phyloP scores from a whole-genome alignment of 2,113 vertebrate species.

The Columba livia region DNA sequence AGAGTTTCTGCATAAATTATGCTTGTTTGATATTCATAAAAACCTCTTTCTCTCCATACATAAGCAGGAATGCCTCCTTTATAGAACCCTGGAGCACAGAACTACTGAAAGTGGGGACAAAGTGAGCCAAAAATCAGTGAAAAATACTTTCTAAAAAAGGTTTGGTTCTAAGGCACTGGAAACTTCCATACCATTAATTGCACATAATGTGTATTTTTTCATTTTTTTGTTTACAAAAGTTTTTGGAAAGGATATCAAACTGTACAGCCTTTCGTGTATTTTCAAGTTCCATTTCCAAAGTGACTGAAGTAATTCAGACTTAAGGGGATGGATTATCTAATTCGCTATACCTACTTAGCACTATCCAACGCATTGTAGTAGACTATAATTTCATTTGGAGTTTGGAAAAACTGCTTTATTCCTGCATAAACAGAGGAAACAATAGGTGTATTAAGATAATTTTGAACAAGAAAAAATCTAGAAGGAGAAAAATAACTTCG shows the following conservation, averaged over 20 bases:
- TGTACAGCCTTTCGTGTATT: not conserved
- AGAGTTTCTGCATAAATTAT: slow-evolving; percentile 51
- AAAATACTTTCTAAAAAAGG: not conserved
- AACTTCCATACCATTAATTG: not conserved
- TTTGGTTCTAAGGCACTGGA: not conserved
- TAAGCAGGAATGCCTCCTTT: not conserved
- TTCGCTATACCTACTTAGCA: not conserved
- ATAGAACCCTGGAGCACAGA: not conserved
- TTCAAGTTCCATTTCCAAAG: not conserved
- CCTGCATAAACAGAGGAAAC: not conserved
- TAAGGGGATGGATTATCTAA: not conserved
- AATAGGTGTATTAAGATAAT: not conserved
- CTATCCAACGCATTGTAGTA: not conserved
- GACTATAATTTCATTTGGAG: not conserved
- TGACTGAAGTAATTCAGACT: not conserved
- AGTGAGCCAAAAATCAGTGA: not conserved
- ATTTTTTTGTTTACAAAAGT: not conserved
- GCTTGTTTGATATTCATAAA: slow-evolving; percentile 46
- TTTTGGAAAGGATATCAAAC: not conserved
- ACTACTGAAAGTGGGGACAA: not conserved
- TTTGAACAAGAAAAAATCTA: not conserved
- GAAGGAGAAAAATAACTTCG: not conserved
- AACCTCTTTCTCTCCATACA: not conserved
- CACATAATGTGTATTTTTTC: not conserved
- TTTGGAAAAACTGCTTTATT: not conserved